A percentile compares a stretch with the other conserved stretches of the same genome.
Conservation (phyloP, 2,113 vertebrate genomes). For the Sinosuthora webbiana region DNA sequence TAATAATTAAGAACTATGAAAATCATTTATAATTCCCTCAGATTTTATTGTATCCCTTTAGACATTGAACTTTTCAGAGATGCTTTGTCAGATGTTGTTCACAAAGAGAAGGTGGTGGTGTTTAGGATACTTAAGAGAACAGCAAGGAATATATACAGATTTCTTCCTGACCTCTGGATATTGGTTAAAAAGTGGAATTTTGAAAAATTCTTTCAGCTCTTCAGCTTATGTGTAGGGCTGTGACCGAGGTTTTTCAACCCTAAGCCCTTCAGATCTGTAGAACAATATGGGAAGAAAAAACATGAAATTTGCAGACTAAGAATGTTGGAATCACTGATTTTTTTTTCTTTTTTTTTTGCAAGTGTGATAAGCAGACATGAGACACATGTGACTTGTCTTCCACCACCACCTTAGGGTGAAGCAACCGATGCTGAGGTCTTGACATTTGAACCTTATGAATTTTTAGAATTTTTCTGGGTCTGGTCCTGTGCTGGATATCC, state of each 20-base stretch:
- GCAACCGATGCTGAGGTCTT: neutral
- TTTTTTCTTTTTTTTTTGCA: neutral
- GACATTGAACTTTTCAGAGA: neutral
- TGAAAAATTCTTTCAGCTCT: neutral
- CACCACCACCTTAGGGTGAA: neutral
- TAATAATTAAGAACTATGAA: neutral
- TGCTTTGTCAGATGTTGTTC: neutral
- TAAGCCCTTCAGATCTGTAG: neutral
- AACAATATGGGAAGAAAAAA: neutral
- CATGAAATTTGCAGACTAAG: neutral
- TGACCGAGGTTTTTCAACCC: neutral
- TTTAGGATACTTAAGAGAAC: neutral
- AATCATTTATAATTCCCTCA: neutral
- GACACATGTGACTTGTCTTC: fast-evolving
- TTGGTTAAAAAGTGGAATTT: neutral
- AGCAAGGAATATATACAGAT: neutral
- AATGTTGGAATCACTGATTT: neutral
- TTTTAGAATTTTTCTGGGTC: neutral
- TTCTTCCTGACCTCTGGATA: neutral
- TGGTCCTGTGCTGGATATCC: neutral
- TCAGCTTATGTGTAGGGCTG: neutral
- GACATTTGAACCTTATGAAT: neutral
- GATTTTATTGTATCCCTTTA: neutral
- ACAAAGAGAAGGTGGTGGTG: neutral
- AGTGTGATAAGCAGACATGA: neutral